Percentiles rank a stretch among this genome's conserved stretches.
Evolutionary conservation across 2,888 invertebrate species (phyloP).

Genomic region (Aelia acuminata): DNA sequence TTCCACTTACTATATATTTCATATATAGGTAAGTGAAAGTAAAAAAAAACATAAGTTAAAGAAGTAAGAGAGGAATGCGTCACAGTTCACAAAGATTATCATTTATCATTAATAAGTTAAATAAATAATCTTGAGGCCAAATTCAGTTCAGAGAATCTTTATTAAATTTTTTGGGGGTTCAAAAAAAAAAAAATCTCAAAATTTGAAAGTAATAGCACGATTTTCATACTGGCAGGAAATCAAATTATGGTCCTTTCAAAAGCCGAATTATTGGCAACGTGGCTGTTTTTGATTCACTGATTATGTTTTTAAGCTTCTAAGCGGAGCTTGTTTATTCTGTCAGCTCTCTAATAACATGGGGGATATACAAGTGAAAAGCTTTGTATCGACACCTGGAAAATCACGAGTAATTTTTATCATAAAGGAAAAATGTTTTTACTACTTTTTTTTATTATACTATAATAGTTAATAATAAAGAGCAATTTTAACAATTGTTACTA

Average conservation of each 20-base stretch:
- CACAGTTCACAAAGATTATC: too few relatives aligned
- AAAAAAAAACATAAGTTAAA: too few relatives aligned
- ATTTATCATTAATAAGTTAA: too few relatives aligned
- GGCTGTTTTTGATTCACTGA: conserved; percentile 11
- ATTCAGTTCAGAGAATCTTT: too few relatives aligned
- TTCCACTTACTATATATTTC: too few relatives aligned
- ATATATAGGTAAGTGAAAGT: too few relatives aligned
- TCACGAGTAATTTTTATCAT: background rate
- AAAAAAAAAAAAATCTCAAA: too few relatives aligned
- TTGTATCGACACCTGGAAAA: conserved; percentile 12
- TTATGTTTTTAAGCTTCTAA: background rate
- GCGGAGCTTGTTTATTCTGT: conserved; percentile 1
- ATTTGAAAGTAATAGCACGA: background rate
- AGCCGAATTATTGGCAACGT: background rate
- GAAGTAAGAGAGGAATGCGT: too few relatives aligned
- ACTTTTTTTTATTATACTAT: background rate
- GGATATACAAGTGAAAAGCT: conserved; percentile 4
- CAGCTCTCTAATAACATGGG: background rate
- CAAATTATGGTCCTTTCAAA: background rate
- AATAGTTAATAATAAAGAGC: too few relatives aligned
- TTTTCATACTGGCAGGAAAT: background rate
- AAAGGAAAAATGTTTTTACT: background rate
- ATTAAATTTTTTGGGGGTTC: too few relatives aligned
- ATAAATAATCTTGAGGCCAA: too few relatives aligned
- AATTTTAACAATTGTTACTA: too few relatives aligned